These are phyloP conservation scores for Tetragonula clypearis DNA, from an alignment of 1,140 invertebrate genomes.

Conservation along the genomic window DNA sequence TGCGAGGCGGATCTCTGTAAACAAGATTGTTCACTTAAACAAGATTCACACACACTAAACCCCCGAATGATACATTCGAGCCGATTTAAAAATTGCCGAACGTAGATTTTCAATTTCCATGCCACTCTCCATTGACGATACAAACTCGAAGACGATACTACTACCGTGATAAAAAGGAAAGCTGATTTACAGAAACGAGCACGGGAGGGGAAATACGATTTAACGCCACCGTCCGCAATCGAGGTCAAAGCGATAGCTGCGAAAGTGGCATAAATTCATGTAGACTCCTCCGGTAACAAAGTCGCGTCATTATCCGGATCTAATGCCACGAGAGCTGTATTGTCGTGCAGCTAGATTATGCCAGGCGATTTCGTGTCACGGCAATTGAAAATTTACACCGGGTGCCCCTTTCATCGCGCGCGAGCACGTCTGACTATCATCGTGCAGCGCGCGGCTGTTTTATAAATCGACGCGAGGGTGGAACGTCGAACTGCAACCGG, in stretches of 20 bases:
- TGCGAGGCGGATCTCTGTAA: too few species aligned
- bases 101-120: too few species aligned
- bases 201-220: neutral
- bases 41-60: too few species aligned
- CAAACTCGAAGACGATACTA: neutral
- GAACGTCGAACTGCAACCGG: neutral
- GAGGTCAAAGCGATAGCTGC: neutral
- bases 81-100: too few species aligned
- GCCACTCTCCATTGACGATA: neutral
- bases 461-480: too few species aligned
- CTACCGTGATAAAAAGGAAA: neutral
- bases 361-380: neutral
- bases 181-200: neutral
- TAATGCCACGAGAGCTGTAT: neutral
- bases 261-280: neutral
- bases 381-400: slow-evolving; percentile 12
- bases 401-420: neutral
- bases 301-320: slow-evolving; percentile 8
- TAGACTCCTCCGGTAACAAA: neutral
- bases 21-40: too few species aligned
- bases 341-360: slow-evolving; percentile 26
- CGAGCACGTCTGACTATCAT: too few species aligned
- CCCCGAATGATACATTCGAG: too few species aligned
- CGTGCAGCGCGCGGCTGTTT: too few species aligned
- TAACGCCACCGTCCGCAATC: neutral